phyloP scores from a whole-genome alignment of 2,888 invertebrate genomes.

The Spodoptera picta region DNA sequence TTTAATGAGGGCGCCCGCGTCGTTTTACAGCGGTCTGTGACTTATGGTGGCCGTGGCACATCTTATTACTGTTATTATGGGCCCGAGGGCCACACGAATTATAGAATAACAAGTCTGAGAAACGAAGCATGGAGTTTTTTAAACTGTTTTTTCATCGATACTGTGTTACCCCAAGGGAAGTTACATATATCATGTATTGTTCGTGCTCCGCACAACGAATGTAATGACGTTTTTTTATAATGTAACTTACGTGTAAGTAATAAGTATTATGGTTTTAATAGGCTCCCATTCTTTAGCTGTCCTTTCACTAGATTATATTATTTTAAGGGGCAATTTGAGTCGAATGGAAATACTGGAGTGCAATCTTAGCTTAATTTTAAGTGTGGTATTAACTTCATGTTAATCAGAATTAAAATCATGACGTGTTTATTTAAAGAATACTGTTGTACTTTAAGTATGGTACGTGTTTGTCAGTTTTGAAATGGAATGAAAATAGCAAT shows the following conservation, averaged over 20 bases:
- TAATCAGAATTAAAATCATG: too few species aligned
- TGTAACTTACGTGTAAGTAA: conserved; percentile 40
- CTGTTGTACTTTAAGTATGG: too few species aligned
- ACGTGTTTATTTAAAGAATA: too few species aligned
- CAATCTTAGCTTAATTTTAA: neutral
- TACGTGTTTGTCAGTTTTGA: too few species aligned
- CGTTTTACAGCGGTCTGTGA: conserved; percentile 66
- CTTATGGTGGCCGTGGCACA: conserved; percentile 73
- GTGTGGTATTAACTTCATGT: too few species aligned
- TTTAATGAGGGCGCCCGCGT: conserved; percentile 57
- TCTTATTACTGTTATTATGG: conserved; percentile 83
- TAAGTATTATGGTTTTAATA: conserved; percentile 46
- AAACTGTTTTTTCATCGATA: conserved; percentile 58
- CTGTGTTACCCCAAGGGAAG: conserved; percentile 61
- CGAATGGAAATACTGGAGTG: neutral
- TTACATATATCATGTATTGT: conserved; percentile 55
- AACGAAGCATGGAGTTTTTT: conserved; percentile 45
- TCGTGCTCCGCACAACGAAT: conserved; percentile 37
- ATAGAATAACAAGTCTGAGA: conserved; percentile 68
- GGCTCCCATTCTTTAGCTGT: conserved; percentile 40
- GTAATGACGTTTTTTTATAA: conserved; percentile 52
- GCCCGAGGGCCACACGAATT: conserved; percentile 75
- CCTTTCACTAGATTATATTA: conserved; percentile 25
- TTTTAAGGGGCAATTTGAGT: conserved; percentile 11
- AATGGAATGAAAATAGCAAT: too few species aligned